Evolutionary conservation across 2,797 vertebrate species (phyloP).

Genomic region (Onychomys leucogaster): DNA sequence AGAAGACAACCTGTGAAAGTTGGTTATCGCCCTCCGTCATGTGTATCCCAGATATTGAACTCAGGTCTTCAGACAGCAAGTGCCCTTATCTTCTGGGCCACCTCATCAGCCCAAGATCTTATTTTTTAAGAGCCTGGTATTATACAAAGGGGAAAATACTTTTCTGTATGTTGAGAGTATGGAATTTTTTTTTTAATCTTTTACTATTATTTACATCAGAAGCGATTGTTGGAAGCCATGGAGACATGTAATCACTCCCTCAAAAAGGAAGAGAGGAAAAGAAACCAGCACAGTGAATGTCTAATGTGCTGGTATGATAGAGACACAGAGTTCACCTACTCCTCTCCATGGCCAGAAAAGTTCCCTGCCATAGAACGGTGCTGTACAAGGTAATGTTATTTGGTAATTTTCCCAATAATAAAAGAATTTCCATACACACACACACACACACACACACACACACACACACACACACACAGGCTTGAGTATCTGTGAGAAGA

Average conservation of each 20-base stretch:
- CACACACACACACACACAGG: neutral
- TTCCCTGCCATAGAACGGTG: slow-evolving; percentile 93
- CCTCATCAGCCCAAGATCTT: neutral
- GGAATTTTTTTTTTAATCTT: slow-evolving; percentile 9
- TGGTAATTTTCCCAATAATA: neutral
- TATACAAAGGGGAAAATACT: slow-evolving; percentile 10
- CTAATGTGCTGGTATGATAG: slow-evolving; percentile 91
- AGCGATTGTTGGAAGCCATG: slow-evolving; percentile 95
- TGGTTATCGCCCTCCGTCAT: neutral
- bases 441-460: neutral
- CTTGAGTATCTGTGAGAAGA: neutral
- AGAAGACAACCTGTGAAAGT: neutral
- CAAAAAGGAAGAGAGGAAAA: slow-evolving; percentile 91
- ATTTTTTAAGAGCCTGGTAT: slow-evolving; percentile 41
- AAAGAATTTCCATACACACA: too few species aligned
- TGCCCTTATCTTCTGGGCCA: neutral
- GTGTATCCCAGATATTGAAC: neutral
- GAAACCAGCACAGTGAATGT: slow-evolving; percentile 96
- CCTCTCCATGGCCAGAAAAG: slow-evolving; percentile 91
- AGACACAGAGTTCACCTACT: slow-evolving; percentile 89
- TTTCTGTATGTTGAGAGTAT: slow-evolving; percentile 44
- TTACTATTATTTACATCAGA: slow-evolving; percentile 86
- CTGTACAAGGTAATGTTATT: slow-evolving; percentile 89
- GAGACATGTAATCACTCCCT: slow-evolving; percentile 90
- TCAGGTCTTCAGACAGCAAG: neutral